Percentiles rank a stretch among this genome's conserved stretches.
phyloP scores from a whole-genome alignment of 2,113 vertebrate species.

The Microtus ochrogaster region DNA sequence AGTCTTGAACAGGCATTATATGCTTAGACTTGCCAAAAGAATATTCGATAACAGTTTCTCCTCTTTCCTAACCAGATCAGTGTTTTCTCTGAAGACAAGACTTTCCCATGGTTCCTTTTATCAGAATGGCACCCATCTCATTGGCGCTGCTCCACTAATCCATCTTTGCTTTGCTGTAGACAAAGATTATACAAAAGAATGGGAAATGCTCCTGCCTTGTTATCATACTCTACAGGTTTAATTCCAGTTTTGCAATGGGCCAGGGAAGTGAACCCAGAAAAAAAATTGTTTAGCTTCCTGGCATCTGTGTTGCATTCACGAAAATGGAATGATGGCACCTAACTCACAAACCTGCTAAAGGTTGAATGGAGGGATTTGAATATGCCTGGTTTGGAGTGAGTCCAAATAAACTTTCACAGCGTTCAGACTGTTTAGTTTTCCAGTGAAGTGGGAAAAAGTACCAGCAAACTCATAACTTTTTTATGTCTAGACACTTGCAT shows the following conservation, averaged over 20 bases:
- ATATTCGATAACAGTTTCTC: background rate
- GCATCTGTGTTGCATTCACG: background rate
- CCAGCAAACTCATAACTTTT: constrained; percentile 24
- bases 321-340: background rate
- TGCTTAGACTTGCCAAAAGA: background rate
- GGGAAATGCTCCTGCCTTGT: background rate
- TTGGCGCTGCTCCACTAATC: background rate
- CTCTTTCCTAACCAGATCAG: background rate
- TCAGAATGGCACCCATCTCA: background rate
- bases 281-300: background rate
- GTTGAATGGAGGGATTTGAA: background rate
- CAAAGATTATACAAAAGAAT: constrained; percentile 32
- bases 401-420: constrained; percentile 33
- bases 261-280: background rate
- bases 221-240: background rate
- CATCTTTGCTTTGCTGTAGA: background rate
- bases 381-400: background rate
- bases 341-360: background rate
- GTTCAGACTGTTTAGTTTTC: constrained; percentile 32
- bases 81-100: background rate
- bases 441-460: background rate
- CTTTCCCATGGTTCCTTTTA: background rate
- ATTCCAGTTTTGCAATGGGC: background rate
- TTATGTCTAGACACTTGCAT: background rate
- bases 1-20: constrained; percentile 19